A percentile compares a stretch with the other conserved stretches of the same genome.
phyloP scores from a whole-genome alignment of 2,888 invertebrate species.

The Ypsolopha scabrella region DNA sequence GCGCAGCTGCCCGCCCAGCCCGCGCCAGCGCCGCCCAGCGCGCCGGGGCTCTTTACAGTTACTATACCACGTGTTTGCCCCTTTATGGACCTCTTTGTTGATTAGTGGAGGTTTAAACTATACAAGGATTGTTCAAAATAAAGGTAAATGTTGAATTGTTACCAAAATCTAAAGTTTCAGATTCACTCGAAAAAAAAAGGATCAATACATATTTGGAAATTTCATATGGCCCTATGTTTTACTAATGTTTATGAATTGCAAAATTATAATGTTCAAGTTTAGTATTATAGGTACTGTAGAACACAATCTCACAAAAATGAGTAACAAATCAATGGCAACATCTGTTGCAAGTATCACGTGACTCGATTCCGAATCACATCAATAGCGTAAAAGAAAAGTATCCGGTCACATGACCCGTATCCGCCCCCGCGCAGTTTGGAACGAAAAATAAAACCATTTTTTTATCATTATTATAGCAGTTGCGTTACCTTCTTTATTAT shows the following conservation, averaged over 20 bases:
- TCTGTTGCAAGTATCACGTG: constrained; percentile 49
- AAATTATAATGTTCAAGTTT: no score
- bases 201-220: no score
- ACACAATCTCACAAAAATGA: no score
- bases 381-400: constrained; percentile 45
- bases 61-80: background rate
- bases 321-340: constrained; percentile 20
- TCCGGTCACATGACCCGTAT: constrained; percentile 66
- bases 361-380: constrained; percentile 53
- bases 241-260: no score
- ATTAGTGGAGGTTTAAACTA: no score
- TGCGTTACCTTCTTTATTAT: constrained; percentile 49
- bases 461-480: constrained; percentile 23
- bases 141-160: no score
- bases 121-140: no score
- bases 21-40: constrained; percentile 4
- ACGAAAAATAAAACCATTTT: constrained; percentile 63
- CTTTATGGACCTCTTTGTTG: background rate
- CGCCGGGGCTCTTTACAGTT: constrained; percentile 23
- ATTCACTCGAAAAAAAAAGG: no score
- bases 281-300: no score
- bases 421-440: constrained; percentile 58
- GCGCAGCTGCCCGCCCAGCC: constrained; percentile 7
- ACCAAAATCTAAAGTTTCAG: no score
- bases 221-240: no score